These are phyloP conservation scores for Drosophila prosaltans DNA, from an alignment of 1,140 invertebrate genomes.

Conservation along the genomic window DNA sequence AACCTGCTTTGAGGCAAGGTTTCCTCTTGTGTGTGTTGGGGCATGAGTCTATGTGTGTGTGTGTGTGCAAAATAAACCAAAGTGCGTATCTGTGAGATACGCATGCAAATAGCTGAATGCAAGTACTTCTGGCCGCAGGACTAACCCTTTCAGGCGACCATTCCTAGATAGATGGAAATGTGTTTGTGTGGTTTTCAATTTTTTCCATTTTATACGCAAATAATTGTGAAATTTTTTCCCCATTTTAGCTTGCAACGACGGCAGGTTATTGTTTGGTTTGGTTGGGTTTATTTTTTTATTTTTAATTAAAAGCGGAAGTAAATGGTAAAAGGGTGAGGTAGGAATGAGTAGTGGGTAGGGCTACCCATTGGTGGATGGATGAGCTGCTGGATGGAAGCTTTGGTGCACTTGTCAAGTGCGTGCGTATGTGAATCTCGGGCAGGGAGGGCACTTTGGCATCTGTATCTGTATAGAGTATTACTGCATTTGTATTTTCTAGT, in stretches of 20 bases:
- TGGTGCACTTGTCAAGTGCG: constrained; percentile 69
- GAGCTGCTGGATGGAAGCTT: constrained; percentile 21
- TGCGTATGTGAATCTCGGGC: constrained; percentile 38
- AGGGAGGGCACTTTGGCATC: constrained; percentile 65
- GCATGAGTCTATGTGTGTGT: too few species aligned
- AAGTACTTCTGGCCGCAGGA: constrained; percentile 45
- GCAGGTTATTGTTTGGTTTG: constrained; percentile 72
- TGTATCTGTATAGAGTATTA: constrained; percentile 1
- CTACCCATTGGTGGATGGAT: too few species aligned
- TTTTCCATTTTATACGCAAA: constrained; percentile 74
- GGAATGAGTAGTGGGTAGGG: constrained; percentile 4
- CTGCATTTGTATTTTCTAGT: constrained; percentile 3
- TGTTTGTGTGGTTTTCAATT: constrained; percentile 63
- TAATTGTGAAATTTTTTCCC: constrained; percentile 72
- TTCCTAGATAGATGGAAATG: constrained; percentile 49
- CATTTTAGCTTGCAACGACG: constrained; percentile 46
- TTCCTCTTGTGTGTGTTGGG: neutral
- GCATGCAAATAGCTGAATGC: constrained; percentile 54
- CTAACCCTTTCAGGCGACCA: constrained; percentile 39
- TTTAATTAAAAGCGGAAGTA: constrained; percentile 82
- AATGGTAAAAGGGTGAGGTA: constrained; percentile 45
- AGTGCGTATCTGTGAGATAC: constrained; percentile 73
- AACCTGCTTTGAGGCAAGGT: neutral
- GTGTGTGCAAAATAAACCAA: constrained; percentile 44
- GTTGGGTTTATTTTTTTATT: constrained; percentile 68